These are phyloP conservation scores for Tenthredo amoena DNA, from an alignment of 2,888 invertebrate species.

Conservation along the genomic window DNA sequence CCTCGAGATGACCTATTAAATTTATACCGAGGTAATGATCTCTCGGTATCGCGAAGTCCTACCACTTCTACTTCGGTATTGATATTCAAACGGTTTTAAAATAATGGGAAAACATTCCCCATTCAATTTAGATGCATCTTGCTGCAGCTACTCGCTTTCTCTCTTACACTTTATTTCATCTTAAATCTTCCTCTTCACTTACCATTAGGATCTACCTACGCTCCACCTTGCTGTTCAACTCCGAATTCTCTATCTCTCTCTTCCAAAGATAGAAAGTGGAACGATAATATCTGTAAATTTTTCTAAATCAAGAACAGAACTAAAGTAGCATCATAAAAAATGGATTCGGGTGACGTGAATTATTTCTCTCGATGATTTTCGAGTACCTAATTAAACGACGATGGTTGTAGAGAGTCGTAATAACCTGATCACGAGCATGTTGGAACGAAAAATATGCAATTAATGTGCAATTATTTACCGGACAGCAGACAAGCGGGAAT, in stretches of 20 bases:
- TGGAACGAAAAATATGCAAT: conserved; percentile 73
- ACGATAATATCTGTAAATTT: neutral
- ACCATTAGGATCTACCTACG: neutral
- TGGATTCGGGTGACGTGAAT: neutral
- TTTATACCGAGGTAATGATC: neutral
- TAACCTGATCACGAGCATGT: conserved; percentile 33
- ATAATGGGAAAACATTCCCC: neutral
- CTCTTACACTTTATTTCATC: neutral
- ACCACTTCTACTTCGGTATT: neutral
- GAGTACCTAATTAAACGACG: neutral
- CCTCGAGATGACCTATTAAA: conserved; percentile 3
- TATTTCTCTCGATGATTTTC: neutral
- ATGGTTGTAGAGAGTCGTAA: conserved; percentile 23
- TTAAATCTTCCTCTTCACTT: neutral
- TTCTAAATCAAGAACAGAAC: neutral
- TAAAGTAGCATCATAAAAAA: neutral
- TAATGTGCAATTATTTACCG: conserved; percentile 77
- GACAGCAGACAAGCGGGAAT: conserved; percentile 74
- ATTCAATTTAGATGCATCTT: neutral
- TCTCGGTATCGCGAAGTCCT: neutral
- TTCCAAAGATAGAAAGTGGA: neutral
- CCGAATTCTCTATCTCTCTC: neutral
- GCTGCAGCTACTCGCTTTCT: neutral
- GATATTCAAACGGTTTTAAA: conserved; percentile 1
- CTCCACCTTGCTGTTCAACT: neutral